phyloP scores from a whole-genome alignment of 2,797 vertebrate species.

The Pyrocephalus nanus region DNA sequence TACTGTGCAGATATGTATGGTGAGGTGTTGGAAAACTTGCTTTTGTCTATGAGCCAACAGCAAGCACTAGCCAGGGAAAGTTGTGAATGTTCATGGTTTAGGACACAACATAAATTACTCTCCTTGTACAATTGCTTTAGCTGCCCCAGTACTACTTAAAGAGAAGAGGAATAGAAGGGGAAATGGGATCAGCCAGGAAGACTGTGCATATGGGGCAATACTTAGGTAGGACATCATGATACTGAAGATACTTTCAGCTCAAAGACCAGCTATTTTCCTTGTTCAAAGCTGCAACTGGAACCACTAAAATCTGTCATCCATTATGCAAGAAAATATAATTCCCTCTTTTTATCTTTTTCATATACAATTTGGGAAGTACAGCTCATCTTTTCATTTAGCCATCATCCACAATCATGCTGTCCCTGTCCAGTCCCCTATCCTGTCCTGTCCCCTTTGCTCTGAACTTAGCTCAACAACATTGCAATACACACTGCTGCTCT shows the following conservation, averaged over 20 bases:
- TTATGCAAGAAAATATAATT: neutral
- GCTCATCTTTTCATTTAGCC: neutral
- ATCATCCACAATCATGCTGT: neutral
- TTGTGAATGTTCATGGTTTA: neutral
- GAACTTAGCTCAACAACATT: neutral
- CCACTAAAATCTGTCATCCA: neutral
- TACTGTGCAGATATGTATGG: neutral
- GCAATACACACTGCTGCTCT: neutral
- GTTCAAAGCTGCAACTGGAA: neutral
- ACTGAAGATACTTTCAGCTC: neutral
- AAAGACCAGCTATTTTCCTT: neutral
- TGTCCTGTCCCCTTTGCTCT: neutral
- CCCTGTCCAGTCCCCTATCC: neutral
- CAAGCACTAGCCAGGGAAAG: neutral
- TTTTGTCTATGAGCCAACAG: neutral
- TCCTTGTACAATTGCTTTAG: neutral
- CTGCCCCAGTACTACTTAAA: neutral
- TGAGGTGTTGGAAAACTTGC: neutral
- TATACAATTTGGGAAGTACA: neutral
- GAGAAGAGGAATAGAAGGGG: neutral
- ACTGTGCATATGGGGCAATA: fast-evolving
- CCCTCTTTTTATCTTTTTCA: neutral
- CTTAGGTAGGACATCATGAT: neutral
- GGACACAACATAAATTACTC: neutral
- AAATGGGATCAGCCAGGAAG: neutral